A percentile compares a stretch with the other conserved stretches of the same genome.
Evolutionary conservation across 2,113 vertebrate genomes (phyloP).

Genomic region (Otus sunia): DNA sequence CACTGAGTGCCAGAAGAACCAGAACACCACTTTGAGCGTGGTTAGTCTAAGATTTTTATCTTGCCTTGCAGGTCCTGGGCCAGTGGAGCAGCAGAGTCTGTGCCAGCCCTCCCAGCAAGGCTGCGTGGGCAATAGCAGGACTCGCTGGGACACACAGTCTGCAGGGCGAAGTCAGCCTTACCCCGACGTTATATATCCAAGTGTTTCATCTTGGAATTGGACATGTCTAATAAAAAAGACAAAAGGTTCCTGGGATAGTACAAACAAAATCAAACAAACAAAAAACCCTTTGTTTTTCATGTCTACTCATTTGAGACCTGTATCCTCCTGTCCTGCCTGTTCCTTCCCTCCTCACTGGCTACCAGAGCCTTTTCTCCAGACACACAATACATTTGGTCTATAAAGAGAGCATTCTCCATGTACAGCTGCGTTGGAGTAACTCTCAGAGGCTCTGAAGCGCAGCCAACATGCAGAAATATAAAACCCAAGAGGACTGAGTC

Average conservation of each 20-base stretch:
- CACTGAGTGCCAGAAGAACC: neutral
- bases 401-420: slow-evolving; percentile 40
- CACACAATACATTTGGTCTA: slow-evolving; percentile 3
- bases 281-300: neutral
- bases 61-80: neutral
- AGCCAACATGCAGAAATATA: slow-evolving; percentile 47
- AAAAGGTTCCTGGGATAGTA: neutral
- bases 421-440: slow-evolving; percentile 22
- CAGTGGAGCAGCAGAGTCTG: neutral
- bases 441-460: slow-evolving; percentile 30
- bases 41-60: neutral
- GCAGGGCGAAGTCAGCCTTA: neutral
- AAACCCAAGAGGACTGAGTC: slow-evolving; percentile 34
- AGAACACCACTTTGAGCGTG: neutral
- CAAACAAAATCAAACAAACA: neutral
- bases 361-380: slow-evolving; percentile 21
- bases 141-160: neutral
- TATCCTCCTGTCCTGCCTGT: neutral
- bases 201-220: neutral
- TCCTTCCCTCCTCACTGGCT: neutral
- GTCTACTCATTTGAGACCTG: neutral
- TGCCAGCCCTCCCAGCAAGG: neutral
- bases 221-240: neutral
- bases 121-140: neutral
- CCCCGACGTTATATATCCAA: neutral